Percentiles rank a stretch among this genome's conserved stretches.
These are phyloP conservation scores for Cephus rjabovi DNA, from an alignment of 2,888 invertebrate genomes.

Conservation along the genomic window DNA sequence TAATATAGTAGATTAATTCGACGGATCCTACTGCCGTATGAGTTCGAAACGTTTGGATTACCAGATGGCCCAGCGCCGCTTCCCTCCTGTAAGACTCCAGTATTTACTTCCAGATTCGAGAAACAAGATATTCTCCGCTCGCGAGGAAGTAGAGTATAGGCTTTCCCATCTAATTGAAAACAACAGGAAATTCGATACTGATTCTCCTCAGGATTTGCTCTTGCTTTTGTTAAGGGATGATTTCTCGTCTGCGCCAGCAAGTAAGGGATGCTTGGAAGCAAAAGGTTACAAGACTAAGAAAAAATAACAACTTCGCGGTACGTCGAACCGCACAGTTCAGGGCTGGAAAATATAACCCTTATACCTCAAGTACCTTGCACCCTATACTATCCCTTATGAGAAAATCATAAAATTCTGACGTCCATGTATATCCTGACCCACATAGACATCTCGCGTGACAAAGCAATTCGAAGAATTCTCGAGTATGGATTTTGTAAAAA, in stretches of 20 bases:
- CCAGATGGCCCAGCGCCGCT: background rate
- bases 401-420: background rate
- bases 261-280: background rate
- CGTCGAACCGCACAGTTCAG: background rate
- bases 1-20: conserved; percentile 36
- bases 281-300: background rate
- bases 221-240: background rate
- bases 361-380: background rate
- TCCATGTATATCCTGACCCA: background rate
- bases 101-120: background rate
- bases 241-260: background rate
- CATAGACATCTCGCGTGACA: background rate
- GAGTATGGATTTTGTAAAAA: background rate
- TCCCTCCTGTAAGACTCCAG: background rate
- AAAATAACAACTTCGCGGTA: background rate
- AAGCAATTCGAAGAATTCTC: background rate
- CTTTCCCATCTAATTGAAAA: background rate
- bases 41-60: background rate
- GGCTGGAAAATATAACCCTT: background rate
- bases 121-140: background rate
- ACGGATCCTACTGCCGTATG: background rate
- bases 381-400: background rate
- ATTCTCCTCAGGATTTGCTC: background rate
- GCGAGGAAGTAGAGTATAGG: background rate
- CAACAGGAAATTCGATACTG: background rate